phyloP scores from a whole-genome alignment of 2,888 invertebrate genomes.

The Epirrhoe tristata region DNA sequence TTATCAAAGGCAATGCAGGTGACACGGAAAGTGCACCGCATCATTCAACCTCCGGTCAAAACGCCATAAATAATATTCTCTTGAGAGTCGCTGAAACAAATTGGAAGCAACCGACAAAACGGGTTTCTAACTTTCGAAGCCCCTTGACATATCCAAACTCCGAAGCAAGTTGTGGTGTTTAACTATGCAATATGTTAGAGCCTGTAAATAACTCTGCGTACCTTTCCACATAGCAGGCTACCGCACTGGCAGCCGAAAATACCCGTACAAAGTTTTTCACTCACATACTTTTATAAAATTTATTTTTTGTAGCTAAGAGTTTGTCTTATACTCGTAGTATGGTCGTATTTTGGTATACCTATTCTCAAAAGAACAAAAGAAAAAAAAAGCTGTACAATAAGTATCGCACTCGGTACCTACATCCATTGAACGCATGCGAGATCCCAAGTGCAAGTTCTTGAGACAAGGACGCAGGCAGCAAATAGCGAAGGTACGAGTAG shows the following conservation, averaged over 20 bases:
- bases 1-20: conserved; percentile 50
- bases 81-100: conserved; percentile 35
- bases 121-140: conserved; percentile 32
- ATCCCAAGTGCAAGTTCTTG: conserved; percentile 28
- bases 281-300: neutral
- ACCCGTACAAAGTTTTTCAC: neutral
- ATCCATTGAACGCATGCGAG: conserved; percentile 17
- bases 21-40: conserved; percentile 53
- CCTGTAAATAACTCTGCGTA: conserved; percentile 11
- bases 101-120: conserved; percentile 30
- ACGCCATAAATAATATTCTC: conserved; percentile 44
- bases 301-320: neutral
- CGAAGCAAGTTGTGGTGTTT: conserved; percentile 33
- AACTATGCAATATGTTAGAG: conserved; percentile 32
- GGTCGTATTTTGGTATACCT: too few relatives aligned
- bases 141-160: conserved; percentile 38
- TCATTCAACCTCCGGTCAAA: conserved; percentile 48
- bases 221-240: neutral
- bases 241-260: neutral
- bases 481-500: conserved; percentile 30
- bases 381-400: neutral
- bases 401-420: conserved; percentile 5
- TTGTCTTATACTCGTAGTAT: too few relatives aligned
- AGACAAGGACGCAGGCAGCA: conserved; percentile 31
- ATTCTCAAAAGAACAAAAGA: too few relatives aligned